A percentile compares a stretch with the other conserved stretches of the same genome.
Evolutionary conservation across 2,888 invertebrate species (phyloP).

Genomic region (Nephrotoma appendiculata): DNA sequence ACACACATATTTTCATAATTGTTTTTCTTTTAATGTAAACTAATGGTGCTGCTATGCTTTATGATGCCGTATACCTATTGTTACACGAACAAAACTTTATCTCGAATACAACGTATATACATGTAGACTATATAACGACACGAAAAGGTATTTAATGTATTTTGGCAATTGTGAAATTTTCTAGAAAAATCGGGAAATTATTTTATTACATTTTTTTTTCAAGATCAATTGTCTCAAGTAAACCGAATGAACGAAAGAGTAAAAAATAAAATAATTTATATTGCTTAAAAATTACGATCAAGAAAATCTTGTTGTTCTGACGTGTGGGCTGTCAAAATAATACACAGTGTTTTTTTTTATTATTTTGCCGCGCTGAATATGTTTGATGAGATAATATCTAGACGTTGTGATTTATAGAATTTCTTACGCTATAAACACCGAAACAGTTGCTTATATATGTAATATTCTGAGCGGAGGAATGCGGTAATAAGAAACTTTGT

Average conservation of each 20-base stretch:
- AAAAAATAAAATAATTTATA: neutral
- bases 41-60: neutral
- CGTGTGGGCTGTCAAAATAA: neutral
- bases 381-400: neutral
- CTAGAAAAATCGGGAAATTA: neutral
- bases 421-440: neutral
- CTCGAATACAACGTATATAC: no score
- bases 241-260: neutral
- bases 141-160: neutral
- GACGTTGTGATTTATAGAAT: neutral
- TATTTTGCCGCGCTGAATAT: neutral
- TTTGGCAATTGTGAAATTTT: neutral
- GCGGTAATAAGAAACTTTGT: neutral
- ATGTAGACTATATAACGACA: neutral
- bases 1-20: neutral
- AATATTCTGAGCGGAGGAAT: neutral
- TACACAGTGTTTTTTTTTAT: neutral
- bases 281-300: neutral
- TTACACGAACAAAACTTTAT: neutral
- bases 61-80: neutral
- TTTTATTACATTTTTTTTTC: neutral
- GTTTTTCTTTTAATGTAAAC: neutral
- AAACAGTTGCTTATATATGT: neutral
- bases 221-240: neutral
- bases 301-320: neutral